Conservation (phyloP, 2,888 invertebrate species). For the Molanna angustata region DNA sequence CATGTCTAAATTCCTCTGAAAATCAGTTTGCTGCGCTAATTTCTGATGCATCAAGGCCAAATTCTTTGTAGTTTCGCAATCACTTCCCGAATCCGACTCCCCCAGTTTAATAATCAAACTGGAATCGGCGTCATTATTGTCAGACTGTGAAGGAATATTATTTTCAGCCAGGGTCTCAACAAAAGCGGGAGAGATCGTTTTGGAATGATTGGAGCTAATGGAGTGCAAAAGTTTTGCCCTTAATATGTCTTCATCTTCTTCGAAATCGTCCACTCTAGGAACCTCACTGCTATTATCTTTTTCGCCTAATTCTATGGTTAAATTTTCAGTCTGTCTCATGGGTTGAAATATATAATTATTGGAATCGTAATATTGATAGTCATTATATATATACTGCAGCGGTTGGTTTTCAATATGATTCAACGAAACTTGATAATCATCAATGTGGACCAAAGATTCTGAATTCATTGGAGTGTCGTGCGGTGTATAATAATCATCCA, state of each 20-base stretch:
- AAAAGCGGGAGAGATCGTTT: slow-evolving; percentile 41
- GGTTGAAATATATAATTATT: slow-evolving; percentile 17
- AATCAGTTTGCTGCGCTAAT: slow-evolving; percentile 46
- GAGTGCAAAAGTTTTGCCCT: slow-evolving; percentile 59
- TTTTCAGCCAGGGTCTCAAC: slow-evolving; percentile 31
- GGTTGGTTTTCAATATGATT: background rate
- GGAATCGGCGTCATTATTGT: slow-evolving; percentile 10
- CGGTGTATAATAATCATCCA: background rate
- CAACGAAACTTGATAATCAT: background rate
- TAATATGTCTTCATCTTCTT: slow-evolving; percentile 61
- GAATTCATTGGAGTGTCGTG: background rate
- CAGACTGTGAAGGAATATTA: background rate
- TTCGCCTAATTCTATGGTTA: background rate
- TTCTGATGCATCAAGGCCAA: slow-evolving; percentile 54
- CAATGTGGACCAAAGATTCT: background rate
- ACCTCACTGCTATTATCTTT: background rate
- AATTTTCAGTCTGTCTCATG: slow-evolving; percentile 8
- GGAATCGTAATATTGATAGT: slow-evolving; percentile 21
- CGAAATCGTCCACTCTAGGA: slow-evolving; percentile 43
- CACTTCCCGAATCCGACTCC: slow-evolving; percentile 52
- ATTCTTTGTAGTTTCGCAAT: slow-evolving; percentile 53
- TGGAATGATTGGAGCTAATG: slow-evolving; percentile 54
- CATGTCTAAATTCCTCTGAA: slow-evolving; percentile 48
- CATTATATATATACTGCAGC: slow-evolving; percentile 16
- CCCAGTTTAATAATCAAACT: slow-evolving; percentile 48